phyloP scores from a whole-genome alignment of 2,113 vertebrate species.

The Mola mola region DNA sequence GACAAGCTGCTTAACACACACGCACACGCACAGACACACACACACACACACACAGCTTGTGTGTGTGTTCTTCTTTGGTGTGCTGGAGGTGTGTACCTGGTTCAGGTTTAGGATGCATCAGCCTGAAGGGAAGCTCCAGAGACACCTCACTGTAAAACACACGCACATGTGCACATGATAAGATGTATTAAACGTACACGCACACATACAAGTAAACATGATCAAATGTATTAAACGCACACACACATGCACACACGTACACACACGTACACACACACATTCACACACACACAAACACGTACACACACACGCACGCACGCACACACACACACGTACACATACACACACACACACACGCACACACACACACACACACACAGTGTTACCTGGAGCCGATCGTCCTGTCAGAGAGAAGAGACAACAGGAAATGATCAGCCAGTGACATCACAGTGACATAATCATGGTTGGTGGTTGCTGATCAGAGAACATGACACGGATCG shows the following conservation, averaged over 20 bases:
- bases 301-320: not conserved
- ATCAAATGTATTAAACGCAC: not conserved
- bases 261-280: not conserved
- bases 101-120: slow-evolving; percentile 91
- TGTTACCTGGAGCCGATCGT: slow-evolving; percentile 60
- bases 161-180: slow-evolving; percentile 11
- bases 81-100: slow-evolving; percentile 54
- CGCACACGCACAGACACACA: not conserved
- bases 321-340: not conserved
- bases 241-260: not conserved
- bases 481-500: too few species aligned
- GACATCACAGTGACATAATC: not conserved
- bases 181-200: too few species aligned
- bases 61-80: not conserved
- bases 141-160: slow-evolving; percentile 85
- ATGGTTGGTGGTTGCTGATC: too few species aligned
- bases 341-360: not conserved
- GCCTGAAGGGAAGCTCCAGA: slow-evolving; percentile 89
- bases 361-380: not conserved
- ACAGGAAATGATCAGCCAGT: not conserved
- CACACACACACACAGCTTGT: not conserved
- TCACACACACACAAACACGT: not conserved
- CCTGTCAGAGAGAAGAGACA: slow-evolving; percentile 26
- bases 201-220: not conserved
- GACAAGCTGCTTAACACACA: not conserved